Conservation (phyloP, 2,888 invertebrate genomes). For the Dolichomitus sp. region DNA sequence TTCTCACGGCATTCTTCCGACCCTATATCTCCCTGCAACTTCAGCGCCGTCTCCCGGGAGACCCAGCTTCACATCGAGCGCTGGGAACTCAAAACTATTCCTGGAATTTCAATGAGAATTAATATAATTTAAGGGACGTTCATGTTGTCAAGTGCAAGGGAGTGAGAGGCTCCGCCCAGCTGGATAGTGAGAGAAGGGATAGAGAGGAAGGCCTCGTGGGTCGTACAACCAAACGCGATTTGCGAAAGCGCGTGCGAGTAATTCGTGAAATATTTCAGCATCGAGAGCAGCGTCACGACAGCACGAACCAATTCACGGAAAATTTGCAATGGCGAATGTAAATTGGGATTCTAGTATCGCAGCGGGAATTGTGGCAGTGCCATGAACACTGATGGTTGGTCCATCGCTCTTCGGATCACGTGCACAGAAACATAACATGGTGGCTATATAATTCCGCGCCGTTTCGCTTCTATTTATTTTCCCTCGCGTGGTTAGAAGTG, state of each 20-base stretch:
- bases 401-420: not conserved
- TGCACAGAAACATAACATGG: conserved; percentile 13
- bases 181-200: conserved; percentile 1
- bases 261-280: conserved; percentile 4
- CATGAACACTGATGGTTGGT: conserved; percentile 1
- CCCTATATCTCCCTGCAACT: not conserved
- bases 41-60: not conserved
- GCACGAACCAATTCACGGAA: conserved; percentile 58
- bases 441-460: not conserved
- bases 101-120: conserved; percentile 76
- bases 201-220: not conserved
- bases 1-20: conserved; percentile 26
- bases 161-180: not conserved
- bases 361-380: not conserved
- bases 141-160: conserved; percentile 30
- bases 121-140: conserved; percentile 73
- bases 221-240: too few relatives aligned
- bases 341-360: conserved; percentile 57
- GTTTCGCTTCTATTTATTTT: not conserved
- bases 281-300: conserved; percentile 12
- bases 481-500: not conserved
- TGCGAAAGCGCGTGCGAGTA: not conserved
- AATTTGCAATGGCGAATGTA: conserved; percentile 56
- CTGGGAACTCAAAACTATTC: conserved; percentile 68
- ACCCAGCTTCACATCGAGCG: not conserved